phyloP scores from a whole-genome alignment of 2,797 vertebrate genomes.

The Artibeus lituratus region DNA sequence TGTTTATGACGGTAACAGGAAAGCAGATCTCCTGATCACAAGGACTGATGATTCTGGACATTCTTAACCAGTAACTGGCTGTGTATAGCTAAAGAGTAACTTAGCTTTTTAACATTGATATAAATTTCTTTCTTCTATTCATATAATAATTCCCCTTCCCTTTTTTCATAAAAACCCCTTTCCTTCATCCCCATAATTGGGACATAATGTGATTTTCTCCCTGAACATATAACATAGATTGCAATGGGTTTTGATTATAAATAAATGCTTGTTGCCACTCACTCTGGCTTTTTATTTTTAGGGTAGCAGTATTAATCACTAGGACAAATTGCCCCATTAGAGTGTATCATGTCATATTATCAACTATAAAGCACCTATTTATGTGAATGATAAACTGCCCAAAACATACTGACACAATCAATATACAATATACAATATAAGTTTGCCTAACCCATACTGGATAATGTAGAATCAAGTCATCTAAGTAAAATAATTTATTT shows the following conservation, averaged over 20 bases:
- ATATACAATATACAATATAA: neutral
- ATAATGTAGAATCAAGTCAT: neutral
- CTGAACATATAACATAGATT: neutral
- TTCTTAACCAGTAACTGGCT: neutral
- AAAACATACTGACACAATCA: neutral
- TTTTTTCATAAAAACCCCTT: neutral
- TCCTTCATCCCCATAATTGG: neutral
- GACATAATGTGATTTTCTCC: neutral
- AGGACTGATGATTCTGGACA: neutral
- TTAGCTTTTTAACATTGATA: neutral
- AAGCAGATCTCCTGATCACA: neutral
- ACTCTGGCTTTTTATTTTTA: neutral
- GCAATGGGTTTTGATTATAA: neutral
- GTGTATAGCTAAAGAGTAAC: neutral
- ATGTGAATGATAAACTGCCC: neutral
- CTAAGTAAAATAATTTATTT: neutral
- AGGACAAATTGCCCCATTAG: neutral
- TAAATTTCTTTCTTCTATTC: neutral
- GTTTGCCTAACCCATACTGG: neutral
- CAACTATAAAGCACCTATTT: neutral
- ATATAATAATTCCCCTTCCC: neutral
- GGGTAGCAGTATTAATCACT: neutral
- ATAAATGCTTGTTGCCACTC: neutral
- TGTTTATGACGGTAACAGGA: neutral
- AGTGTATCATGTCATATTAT: neutral